Evolutionary conservation across 2,888 invertebrate species (phyloP), one percentile per base, ranked within the genome.

Genomic region (Cheilosia vulpina): DNA sequence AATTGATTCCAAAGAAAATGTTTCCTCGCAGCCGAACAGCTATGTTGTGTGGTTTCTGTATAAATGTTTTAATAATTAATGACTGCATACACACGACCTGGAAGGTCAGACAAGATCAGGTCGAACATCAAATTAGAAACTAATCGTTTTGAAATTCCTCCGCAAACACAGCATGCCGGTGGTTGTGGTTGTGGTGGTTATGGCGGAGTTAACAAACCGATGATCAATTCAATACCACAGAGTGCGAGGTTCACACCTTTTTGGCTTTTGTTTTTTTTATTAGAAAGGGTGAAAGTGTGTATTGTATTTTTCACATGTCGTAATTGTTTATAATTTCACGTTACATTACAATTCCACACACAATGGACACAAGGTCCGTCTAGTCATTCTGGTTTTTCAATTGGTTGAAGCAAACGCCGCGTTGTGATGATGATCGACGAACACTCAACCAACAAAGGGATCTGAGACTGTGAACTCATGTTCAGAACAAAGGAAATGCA

Each of bases 11-110:
- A 47, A 68, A 24, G 53, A 47, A 78, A 45, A 34, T 41, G n/a
- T 34, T 7, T 52, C 27, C 78, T 31, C 63, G 24, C 38, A 63
- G 80, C 69, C 80, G 52, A 71, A 47, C 27, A 24, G 65, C 71
- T 65, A 60, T 85, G 80, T 13, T 80, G 76, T 47, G 45, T 47
- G 84, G 80, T 80, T 79, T 84, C 84, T 75, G 69, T 66, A 71
- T 71, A 85, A 80, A 85, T 80, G 75, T 84, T 85, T 80, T 71
- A 85, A 85, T 85, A 85, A 85, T 85, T 85, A 85, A 85, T 85
- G 84, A 63, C 80, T 65, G 47, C 75, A 75, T 47, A 71, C 50
- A 71, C 38, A 69, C 58, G 71, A 85, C 58, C 84, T 55, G 60
- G 84, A 84, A 84, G 83, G 83, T 84, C 73, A 79, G 83, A 53